These are phyloP conservation scores for Byasa hedistus DNA, from an alignment of 2,888 invertebrate genomes.

Conservation along the genomic window DNA sequence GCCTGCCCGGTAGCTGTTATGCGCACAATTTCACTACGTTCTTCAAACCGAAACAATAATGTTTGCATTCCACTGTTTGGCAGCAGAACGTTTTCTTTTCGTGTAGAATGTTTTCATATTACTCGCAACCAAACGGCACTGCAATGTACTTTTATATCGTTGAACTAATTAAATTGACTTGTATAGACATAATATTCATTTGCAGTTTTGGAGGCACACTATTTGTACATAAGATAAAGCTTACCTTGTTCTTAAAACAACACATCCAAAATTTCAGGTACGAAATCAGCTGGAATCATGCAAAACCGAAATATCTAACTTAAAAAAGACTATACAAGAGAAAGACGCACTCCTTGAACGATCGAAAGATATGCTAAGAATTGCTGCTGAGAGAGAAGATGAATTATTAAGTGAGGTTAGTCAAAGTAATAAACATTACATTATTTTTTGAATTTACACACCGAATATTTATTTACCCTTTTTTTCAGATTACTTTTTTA, in stretches of 20 bases:
- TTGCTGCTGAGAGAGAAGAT: slow-evolving; percentile 82
- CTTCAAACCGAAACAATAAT: no score
- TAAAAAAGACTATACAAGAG: slow-evolving; percentile 76
- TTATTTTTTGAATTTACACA: background rate
- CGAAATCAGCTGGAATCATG: slow-evolving; percentile 57
- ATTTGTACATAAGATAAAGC: no score
- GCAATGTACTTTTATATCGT: no score
- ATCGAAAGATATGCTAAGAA: slow-evolving; percentile 81
- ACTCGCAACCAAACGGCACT: no score
- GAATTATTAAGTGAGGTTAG: slow-evolving; percentile 77
- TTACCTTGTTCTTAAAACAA: background rate
- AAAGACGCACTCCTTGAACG: slow-evolving; percentile 80
- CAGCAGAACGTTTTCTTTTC: no score
- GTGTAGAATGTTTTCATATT: no score
- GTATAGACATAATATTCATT: no score
- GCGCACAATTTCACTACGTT: no score
- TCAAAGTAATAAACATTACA: background rate
- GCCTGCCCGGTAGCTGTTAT: no score
- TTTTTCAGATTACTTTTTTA: slow-evolving; percentile 58
- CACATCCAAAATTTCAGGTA: slow-evolving; percentile 41
- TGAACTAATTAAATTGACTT: no score
- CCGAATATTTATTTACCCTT: background rate
- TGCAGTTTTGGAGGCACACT: no score
- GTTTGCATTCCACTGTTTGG: no score
- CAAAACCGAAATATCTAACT: slow-evolving; percentile 69